Evolutionary conservation across 2,888 invertebrate species (phyloP).

Genomic region (Malacosoma neustria): DNA sequence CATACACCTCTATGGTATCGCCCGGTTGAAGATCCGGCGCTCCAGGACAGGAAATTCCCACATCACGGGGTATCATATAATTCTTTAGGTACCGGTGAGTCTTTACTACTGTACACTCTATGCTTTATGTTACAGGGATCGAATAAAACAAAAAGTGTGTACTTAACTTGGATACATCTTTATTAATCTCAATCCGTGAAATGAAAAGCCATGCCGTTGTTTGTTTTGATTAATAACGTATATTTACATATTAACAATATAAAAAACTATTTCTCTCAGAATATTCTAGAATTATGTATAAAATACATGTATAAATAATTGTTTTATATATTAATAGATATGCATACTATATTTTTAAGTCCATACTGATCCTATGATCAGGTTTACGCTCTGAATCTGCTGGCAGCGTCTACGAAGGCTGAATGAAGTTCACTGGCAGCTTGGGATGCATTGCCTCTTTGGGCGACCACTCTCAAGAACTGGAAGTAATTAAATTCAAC

Average conservation of each 20-base stretch:
- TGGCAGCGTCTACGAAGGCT: conserved; percentile 20
- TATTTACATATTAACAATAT: conserved; percentile 44
- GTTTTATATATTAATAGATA: background rate
- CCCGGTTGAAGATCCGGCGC: too few species aligned
- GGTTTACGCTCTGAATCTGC: conserved; percentile 13
- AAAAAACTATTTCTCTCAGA: conserved; percentile 11
- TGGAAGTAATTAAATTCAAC: too few species aligned
- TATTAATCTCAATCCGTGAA: conserved; percentile 38
- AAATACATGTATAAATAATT: background rate
- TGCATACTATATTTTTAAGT: background rate
- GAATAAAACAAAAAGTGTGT: background rate
- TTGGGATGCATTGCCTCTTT: conserved; percentile 22
- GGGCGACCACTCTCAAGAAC: conserved; percentile 28
- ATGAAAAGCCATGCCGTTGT: conserved; percentile 46
- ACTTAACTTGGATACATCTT: conserved; percentile 47
- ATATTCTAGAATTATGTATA: too few species aligned
- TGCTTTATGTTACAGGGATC: too few species aligned
- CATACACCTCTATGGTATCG: too few species aligned
- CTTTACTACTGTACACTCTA: too few species aligned
- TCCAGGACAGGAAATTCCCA: too few species aligned
- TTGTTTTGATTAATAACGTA: conserved; percentile 36
- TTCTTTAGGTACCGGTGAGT: too few species aligned
- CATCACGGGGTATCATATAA: too few species aligned
- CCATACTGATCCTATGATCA: too few species aligned
- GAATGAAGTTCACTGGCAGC: conserved; percentile 23